These are phyloP conservation scores for Brachionus koreanus DNA, from an alignment of 1,140 invertebrate species.

Conservation along the genomic window DNA sequence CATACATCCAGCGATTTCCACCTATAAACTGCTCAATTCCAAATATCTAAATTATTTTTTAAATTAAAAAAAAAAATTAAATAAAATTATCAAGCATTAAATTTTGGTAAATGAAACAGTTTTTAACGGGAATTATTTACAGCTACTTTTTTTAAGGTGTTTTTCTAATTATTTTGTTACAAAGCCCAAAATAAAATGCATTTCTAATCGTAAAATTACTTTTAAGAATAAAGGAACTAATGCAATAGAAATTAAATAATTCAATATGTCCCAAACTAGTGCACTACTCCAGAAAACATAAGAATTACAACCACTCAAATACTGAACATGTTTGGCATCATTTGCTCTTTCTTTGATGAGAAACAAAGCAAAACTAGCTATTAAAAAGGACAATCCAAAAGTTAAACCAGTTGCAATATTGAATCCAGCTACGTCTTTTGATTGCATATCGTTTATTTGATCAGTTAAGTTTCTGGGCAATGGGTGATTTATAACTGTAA, in stretches of 20 bases:
- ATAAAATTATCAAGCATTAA: no score
- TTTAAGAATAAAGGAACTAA: constrained; percentile 47
- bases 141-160: no score
- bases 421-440: constrained; percentile 31
- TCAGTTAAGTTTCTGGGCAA: constrained; percentile 40
- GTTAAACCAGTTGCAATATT: constrained; percentile 4
- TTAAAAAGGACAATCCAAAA: constrained; percentile 40
- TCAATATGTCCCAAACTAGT: constrained; percentile 67
- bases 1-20: not conserved
- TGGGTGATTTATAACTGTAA: constrained; percentile 44
- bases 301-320: constrained; percentile 63
- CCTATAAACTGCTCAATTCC: constrained; percentile 29
- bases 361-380: constrained; percentile 40
- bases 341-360: constrained; percentile 38
- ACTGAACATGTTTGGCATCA: constrained; percentile 42
- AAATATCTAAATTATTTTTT: not conserved
- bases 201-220: not conserved
- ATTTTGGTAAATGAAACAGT: no score
- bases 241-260: constrained; percentile 52
- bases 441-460: constrained; percentile 32
- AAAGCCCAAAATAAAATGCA: no score
- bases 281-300: constrained; percentile 69
- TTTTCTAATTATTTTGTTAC: no score
- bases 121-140: no score
- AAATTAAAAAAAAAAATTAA: not conserved